Base-by-base conservation (phyloP, 2,113 vertebrate species). In the Takifugu bimaculatus region DNA sequence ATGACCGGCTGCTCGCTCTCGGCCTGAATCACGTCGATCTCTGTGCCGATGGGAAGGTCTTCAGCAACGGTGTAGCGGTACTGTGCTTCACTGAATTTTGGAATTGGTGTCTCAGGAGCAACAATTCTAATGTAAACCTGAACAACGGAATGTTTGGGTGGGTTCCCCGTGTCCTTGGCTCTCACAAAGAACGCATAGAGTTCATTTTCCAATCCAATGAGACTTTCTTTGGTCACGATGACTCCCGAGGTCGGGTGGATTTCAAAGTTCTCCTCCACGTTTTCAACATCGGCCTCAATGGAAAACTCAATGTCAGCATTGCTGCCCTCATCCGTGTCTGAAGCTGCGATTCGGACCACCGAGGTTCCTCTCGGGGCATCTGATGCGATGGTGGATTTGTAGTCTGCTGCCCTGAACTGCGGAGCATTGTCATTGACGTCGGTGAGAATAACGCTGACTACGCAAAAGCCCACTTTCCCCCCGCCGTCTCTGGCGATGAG, bases 391-490 rank as follows among this genome's bases (percentile, higher is more conserved):
- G 93, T 94, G 25, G 93, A 93, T 87, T 92, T 93, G 64, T 98
- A 99, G 25, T 91, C 93, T 1, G 88, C 85, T 57, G 94, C 94
- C 74, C 94, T 92, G 77, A 98, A 99, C 10, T 95, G 93, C 7
- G 97, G 97, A 5, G 90, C 85, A 3, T 99, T 98, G 70, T 99
- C 97, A 65, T 99, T 99, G 81, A 94, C 90, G 63, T 99, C 97
- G 6, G 96, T 99, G 51, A 98, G 91, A 78, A 99, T 97, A 26
- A 99, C 93, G 69, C 95, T 99, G 70, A 99, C 74, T 2, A 90
- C 91, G 77, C 93, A 95, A 77, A 98, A 99, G 32, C 94, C 95
- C 15, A 97, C 94, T 86, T 94, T 98, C 35, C 96, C 96, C 3
- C 97, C 96, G 0, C 91, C 87, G 43, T 99, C 97, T 85, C 93